Evolutionary conservation across 2,113 vertebrate species (phyloP), one percentile per base, ranked within the genome.

Genomic region (Polypterus bichir): DNA sequence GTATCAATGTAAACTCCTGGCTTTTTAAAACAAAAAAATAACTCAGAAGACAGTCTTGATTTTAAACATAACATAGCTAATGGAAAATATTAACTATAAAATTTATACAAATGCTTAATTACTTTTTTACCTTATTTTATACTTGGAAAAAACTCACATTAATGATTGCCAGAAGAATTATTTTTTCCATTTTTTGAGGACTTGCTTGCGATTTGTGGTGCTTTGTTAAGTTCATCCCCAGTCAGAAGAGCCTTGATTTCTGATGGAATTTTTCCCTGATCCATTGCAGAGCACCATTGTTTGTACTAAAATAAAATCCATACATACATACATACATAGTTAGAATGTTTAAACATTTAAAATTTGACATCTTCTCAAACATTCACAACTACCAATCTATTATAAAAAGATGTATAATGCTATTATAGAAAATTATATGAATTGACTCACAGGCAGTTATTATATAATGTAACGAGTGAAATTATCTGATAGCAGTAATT

Each of bases 201-300:
- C 74, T 90, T 92, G 76, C 73, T 69, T 57, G 79, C 73, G 74
- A 76, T 83, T 57, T 86, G 89, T 53, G 84, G 80, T 7, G 75
- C 68, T 69, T 82, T 84, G 67, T 74, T 90, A 69, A 90, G 92
- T 60, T 98, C 96, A 55, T 98, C 94, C 57, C 90, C 92, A 1
- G 90, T 96, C 54, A 98, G 86, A 1, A 98, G 81, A 44, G 96
- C 94, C 83, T 93, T 95, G 69, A 98, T 98, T 82, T 98, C 96
- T 0, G 94, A 97, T 7, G 96, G 96, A 76, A 98, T 98, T 81
- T 98, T 98, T 47, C 94, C 94, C 83, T 95, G 92, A 71, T 98
- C 96, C 96, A 98, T 98, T 6, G 94, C 94, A 46, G 89, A 79
- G 64, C 96, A 98, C 96, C 96, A 98, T 84, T 98, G 96, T 72